A percentile compares a stretch with the other conserved stretches of the same genome.
Conservation (phyloP, 2,888 invertebrate species). For the Myopa testacea region DNA sequence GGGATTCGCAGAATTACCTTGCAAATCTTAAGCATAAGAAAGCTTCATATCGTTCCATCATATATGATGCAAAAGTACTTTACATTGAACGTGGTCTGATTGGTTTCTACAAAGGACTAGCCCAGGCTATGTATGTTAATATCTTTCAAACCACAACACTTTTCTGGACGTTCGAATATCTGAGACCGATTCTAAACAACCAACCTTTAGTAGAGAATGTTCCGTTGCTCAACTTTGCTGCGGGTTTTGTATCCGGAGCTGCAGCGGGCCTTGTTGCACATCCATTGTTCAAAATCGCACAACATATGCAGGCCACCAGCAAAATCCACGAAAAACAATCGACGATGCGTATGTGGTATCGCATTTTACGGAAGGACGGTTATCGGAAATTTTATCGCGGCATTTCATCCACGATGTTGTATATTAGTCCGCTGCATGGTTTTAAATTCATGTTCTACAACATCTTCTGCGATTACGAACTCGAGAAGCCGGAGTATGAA, state of each 20-base stretch:
- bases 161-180: slow-evolving; percentile 7
- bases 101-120: slow-evolving; percentile 13
- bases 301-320: background rate
- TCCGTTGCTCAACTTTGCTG: slow-evolving; percentile 17
- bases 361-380: background rate
- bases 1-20: background rate
- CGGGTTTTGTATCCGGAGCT: slow-evolving; percentile 24
- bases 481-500: slow-evolving; percentile 8
- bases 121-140: background rate
- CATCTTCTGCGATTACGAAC: slow-evolving; percentile 1
- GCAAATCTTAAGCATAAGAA: background rate
- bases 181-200: background rate
- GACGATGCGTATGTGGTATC: background rate
- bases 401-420: background rate
- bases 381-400: slow-evolving; percentile 1
- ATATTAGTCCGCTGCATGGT: slow-evolving; percentile 1
- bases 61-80: slow-evolving; percentile 5
- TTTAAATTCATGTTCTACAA: slow-evolving; percentile 18
- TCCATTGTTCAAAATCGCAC: background rate
- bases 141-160: slow-evolving; percentile 1
- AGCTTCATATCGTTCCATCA: slow-evolving; percentile 1
- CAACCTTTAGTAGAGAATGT: background rate
- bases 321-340: background rate
- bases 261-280: background rate
- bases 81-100: slow-evolving; percentile 17